Evolutionary conservation across 2,888 invertebrate genomes (phyloP).

Genomic region (Alcis repandata): DNA sequence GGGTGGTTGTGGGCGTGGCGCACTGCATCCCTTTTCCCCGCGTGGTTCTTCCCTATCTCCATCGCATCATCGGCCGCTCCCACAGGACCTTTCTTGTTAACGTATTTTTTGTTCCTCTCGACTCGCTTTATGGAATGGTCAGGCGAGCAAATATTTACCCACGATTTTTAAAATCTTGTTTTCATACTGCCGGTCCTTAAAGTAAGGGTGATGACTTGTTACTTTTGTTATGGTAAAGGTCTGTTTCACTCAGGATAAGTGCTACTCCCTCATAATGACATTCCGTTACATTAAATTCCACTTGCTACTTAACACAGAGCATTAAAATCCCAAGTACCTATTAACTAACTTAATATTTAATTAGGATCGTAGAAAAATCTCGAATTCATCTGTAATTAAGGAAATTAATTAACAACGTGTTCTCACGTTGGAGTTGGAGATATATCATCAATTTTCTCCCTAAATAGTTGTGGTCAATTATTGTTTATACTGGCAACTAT

Average conservation of each 20-base stretch:
- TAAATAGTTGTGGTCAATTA: conserved; percentile 47
- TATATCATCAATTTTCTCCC: conserved; percentile 44
- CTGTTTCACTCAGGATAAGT: conserved; percentile 48
- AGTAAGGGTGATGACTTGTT: conserved; percentile 69
- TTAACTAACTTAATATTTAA: conserved; percentile 22
- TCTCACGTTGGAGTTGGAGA: conserved; percentile 42
- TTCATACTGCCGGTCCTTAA: conserved; percentile 75
- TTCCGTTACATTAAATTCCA: conserved; percentile 26
- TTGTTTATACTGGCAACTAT: conserved; percentile 44
- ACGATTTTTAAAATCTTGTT: conserved; percentile 84
- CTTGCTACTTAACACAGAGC: not conserved
- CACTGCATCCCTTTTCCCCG: conserved; percentile 63
- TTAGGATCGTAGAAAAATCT: conserved; percentile 34
- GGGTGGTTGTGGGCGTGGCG: conserved; percentile 86
- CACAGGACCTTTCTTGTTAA: conserved; percentile 85
- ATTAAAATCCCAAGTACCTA: not conserved
- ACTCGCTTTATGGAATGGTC: conserved; percentile 81
- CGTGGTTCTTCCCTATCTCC: conserved; percentile 52
- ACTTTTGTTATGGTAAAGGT: conserved; percentile 54
- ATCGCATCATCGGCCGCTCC: conserved; percentile 80
- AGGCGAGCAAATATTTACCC: conserved; percentile 85
- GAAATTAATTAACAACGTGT: conserved; percentile 37
- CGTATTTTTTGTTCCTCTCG: conserved; percentile 82
- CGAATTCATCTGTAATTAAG: conserved; percentile 30
- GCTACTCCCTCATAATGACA: conserved; percentile 36